Evolutionary conservation across 2,888 invertebrate genomes (phyloP).

Genomic region (Fragum fragum): DNA sequence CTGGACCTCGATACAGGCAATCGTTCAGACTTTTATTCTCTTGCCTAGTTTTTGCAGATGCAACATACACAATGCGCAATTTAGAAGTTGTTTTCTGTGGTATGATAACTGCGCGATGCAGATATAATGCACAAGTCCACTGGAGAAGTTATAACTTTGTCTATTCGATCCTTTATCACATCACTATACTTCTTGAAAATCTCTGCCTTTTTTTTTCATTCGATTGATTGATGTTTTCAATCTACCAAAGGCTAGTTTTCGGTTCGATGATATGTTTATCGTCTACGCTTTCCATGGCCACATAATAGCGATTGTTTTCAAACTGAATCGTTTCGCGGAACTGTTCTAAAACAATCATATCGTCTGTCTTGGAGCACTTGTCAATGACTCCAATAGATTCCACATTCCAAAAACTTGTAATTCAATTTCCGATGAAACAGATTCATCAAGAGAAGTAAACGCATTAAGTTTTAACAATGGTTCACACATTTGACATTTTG

Average conservation of each 20-base stretch:
- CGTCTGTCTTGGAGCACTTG: conserved; percentile 13
- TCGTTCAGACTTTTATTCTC: conserved; percentile 36
- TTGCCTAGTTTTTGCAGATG: conserved; percentile 16
- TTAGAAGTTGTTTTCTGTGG: conserved; percentile 31
- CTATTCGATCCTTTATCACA: conserved; percentile 37
- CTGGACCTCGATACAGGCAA: conserved; percentile 36
- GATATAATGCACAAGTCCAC: conserved; percentile 38
- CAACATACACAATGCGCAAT: conserved; percentile 36
- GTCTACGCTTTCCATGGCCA: conserved; percentile 44
- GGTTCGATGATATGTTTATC: conserved; percentile 30
- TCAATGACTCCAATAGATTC: conserved; percentile 40
- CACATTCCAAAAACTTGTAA: conserved; percentile 39
- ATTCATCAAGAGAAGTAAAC: conserved; percentile 28
- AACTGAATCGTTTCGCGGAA: conserved; percentile 39
- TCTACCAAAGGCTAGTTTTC: conserved; percentile 39
- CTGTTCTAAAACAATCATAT: conserved; percentile 20
- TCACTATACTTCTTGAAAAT: conserved; percentile 33
- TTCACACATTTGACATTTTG: conserved; percentile 27
- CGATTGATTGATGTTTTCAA: conserved; percentile 26
- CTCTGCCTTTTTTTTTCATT: conserved; percentile 38
- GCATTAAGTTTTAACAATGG: conserved; percentile 8
- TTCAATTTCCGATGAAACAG: not conserved
- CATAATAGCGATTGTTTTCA: conserved; percentile 39
- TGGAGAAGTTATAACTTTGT: not conserved
- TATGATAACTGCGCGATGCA: conserved; percentile 43